Conservation (phyloP, 2,113 vertebrate genomes). For the Lutjanus erythropterus region DNA sequence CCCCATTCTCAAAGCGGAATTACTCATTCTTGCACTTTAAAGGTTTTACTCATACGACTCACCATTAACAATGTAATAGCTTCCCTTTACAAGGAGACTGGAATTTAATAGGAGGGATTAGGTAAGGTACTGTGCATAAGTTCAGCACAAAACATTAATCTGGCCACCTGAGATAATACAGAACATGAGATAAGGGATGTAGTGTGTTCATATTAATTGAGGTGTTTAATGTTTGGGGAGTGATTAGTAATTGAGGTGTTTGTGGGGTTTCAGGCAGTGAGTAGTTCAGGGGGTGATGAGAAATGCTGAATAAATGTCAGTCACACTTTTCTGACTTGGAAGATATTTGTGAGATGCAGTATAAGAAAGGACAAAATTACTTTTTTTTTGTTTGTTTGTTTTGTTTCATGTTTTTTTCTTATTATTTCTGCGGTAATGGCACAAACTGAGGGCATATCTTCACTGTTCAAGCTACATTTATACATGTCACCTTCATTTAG, state of each 20-base stretch:
- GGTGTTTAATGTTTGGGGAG: conserved; percentile 46
- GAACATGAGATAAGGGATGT: conserved; percentile 47
- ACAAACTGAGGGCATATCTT: not conserved
- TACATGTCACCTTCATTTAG: not conserved
- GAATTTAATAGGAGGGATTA: conserved; percentile 69
- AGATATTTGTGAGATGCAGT: not conserved
- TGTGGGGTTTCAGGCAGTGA: not conserved
- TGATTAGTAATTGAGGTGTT: conserved; percentile 40
- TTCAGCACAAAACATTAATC: conserved; percentile 64
- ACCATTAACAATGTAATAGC: conserved; percentile 58
- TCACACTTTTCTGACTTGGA: not conserved
- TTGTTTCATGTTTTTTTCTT: not conserved
- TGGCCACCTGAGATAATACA: conserved; percentile 62
- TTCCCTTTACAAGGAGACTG: conserved; percentile 57
- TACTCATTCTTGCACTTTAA: conserved; percentile 27
- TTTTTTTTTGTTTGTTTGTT: not conserved
- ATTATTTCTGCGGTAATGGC: not conserved
- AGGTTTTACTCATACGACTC: conserved; percentile 43
- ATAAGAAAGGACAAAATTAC: not conserved
- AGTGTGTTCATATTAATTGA: conserved; percentile 49
- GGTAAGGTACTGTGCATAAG: conserved; percentile 15
- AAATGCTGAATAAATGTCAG: not conserved
- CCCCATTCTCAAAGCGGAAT: conserved; percentile 31
- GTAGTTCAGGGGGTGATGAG: not conserved
- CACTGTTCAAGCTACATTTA: not conserved